Evolutionary conservation across 2,797 vertebrate species (phyloP).

Genomic region (Coregonus ussuriensis): DNA sequence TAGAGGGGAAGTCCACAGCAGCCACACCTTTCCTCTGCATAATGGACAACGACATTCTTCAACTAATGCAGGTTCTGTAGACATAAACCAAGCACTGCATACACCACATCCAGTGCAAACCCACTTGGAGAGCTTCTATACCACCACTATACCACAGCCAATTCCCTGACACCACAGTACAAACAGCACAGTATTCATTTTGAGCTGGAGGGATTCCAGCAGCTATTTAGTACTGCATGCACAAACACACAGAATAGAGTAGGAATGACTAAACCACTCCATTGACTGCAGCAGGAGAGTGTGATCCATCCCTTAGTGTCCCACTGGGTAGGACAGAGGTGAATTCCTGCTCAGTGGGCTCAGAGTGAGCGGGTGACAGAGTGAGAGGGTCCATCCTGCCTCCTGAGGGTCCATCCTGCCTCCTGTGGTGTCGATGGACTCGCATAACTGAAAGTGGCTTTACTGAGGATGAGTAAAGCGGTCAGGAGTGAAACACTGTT

Average conservation of each 20-base stretch:
- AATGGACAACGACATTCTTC: constrained; percentile 40
- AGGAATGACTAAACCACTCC: neutral
- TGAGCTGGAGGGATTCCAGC: neutral
- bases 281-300: neutral
- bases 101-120: neutral
- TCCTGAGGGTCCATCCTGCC: neutral
- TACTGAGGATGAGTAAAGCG: neutral
- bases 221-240: neutral
- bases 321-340: neutral
- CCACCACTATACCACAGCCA: neutral
- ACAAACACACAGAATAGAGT: neutral
- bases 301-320: neutral
- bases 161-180: neutral
- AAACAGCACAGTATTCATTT: constrained; percentile 3
- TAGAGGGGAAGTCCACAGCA: neutral
- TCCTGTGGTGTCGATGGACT: neutral
- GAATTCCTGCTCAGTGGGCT: constrained; percentile 11
- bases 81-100: neutral
- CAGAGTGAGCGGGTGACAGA: neutral
- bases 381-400: neutral
- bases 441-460: neutral
- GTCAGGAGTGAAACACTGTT: neutral
- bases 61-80: constrained; percentile 25
- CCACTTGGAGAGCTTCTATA: neutral
- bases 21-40: constrained; percentile 60